Conservation (phyloP, 2,113 vertebrate genomes). For the Heterotis niloticus region DNA sequence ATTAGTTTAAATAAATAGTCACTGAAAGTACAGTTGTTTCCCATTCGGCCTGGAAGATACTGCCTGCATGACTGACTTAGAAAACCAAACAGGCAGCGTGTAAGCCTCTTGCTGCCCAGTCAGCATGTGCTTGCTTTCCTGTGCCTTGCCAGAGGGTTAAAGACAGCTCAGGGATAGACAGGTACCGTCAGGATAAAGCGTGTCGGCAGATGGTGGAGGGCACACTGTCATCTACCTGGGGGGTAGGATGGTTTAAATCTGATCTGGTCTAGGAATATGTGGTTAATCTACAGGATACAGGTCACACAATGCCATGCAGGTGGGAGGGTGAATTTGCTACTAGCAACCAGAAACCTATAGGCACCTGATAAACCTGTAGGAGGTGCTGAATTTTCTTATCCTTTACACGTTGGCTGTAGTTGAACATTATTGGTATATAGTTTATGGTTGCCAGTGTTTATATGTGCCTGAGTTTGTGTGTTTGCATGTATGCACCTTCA, state of each 20-base stretch:
- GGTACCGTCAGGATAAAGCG: not conserved
- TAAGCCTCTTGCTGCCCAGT: not conserved
- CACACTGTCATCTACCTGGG: not conserved
- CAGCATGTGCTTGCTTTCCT: not conserved
- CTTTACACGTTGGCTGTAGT: not conserved
- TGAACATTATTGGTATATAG: not conserved
- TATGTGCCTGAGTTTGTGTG: not conserved
- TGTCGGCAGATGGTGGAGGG: not conserved
- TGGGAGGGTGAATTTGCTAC: no score
- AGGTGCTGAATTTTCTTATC: no score
- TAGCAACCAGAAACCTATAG: no score
- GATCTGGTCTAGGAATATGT: no score
- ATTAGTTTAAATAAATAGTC: no score
- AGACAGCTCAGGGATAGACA: not conserved
- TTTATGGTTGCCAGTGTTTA: no score
- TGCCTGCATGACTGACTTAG: not conserved
- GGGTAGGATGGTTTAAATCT: not conserved
- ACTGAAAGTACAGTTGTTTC: no score
- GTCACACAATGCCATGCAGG: no score
- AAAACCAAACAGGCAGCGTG: no score
- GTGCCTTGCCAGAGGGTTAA: not conserved
- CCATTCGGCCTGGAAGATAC: no score
- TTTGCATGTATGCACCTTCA: not conserved
- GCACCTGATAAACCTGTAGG: no score
- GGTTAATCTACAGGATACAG: no score